Base-by-base conservation (phyloP, 1,140 invertebrate species). In the Caligus rogercresseyi region DNA sequence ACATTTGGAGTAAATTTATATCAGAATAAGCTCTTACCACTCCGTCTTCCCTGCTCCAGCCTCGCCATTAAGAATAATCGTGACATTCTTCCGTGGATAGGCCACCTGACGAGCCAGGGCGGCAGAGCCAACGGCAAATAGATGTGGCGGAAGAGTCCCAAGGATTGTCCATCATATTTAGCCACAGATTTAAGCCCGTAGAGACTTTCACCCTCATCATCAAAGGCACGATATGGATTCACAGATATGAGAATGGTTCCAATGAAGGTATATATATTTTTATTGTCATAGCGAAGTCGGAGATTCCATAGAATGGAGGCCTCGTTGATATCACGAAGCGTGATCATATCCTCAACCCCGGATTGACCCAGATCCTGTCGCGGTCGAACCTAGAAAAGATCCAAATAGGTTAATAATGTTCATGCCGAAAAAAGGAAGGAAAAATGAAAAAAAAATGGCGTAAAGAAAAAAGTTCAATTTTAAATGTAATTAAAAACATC, bases 41-140 rank as follows among this genome's bases (percentile, higher is more conserved):
- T 97, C 92, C 0, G 93, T 98, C 73, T 98, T 98, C 0, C 93
- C 93, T 13, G 89, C 84, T 3, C 93, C 93, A 62, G 86, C 90
- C 73, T 97, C 93, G 0, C 93, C 93, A 54, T 87, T 92, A 70
- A 97, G 95, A 18, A 97, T 84, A 52, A 96, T 82, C 11, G 89
- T 87, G 74, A 89, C 81, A 64, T 76, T 75, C 62, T 77, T 74
- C 11, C 86, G 82, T 0, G 82, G 80, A 73, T 94, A 92, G 0
- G 90, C 88, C 0, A 88, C 84, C 0, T 43, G 31, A 11, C 31
- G 31, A 43, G 31, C 31, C 7, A 43, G 31, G 20, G 57, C 57
- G 2, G 57, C 25, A 25, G 57, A 24, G 1, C 24, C 25, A 54
- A 74, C 74, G 71, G 71, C 77, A 25, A 63, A 63, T 25, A 63